Base-by-base conservation (phyloP, 2,797 vertebrate genomes). In the Leuciscus waleckii region DNA sequence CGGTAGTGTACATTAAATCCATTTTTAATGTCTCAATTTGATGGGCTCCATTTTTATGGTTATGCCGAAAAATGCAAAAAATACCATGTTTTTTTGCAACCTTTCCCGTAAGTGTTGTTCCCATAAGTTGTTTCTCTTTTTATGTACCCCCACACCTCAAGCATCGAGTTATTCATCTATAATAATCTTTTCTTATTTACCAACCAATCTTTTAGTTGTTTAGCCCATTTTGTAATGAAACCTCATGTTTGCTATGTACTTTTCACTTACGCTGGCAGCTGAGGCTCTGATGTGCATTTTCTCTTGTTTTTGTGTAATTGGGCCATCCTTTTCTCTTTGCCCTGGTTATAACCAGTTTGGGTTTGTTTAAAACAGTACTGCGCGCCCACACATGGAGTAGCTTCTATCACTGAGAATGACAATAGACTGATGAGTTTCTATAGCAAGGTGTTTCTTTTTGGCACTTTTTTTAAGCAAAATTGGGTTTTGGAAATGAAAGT, bases 211-310 rank as follows among this genome's bases (percentile, higher is more conserved):
- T 75, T 35, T 70, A 9, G 16, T 35, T 74, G 58, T 37, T 76
- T 37, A 17, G 13, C 21, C 13, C 32, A 16, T 77, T 77, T 58
- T 77, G 17, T 65, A 32, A 8, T 37, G 3, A 54, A 54, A 35
- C 10, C n/a, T 14, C 21, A 4, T 75, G 13, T 41, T 69, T 69
- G 41, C n/a, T 16, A 8, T 54, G 1, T 75, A 23, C 19, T 54
- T 37, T 74, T 74, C 26, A 32, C 6, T 32, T 19, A 51, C 17
- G 3, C 5, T 63, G 67, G 6, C 13, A 49, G 49, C 21, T 77
- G 74, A 77, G 49, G 32, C 46, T 51, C 29, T 75, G 71, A 23
- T 75, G 73, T 75, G 46, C 49, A 35, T 35, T 49, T 75, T 11
- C 73, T 35, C 5, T 35, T 7, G 46, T 43, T 71, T 13, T 70